Evolutionary conservation across 2,888 invertebrate species (phyloP), one percentile per base, ranked within the genome.

Genomic region (Parnassius mnemosyne): DNA sequence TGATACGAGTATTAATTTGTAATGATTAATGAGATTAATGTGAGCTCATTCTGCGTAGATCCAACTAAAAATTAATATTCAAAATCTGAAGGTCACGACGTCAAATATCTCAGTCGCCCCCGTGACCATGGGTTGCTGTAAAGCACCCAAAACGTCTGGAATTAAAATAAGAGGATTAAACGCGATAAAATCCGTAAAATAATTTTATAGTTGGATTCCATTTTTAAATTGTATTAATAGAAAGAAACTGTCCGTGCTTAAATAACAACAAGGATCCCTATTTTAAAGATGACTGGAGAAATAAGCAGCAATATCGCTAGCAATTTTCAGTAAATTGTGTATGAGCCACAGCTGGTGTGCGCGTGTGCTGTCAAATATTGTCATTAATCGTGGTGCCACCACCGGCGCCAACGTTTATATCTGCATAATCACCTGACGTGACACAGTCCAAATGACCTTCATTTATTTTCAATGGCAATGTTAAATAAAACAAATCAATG

Each of bases 331-430:
- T 66, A 60, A 57, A 58, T 64, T 49, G 60, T 57, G 52, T 44
- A 65, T 63, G 66, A 64, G 65, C 57, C 53, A 57, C 51, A 54
- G 62, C 64, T 53, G 46, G 49, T 55, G 53, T 20, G 63, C 68
- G 68, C 68, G 66, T 66, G 66, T 66, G 70, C 70, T 76, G 75
- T 72, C 76, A 74, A 67, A 70, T 66, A 60, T 66, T 69, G 70
- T 70, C 69, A 80, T 75, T 75, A 76, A 79, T 78, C 73, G 69
- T 68, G 68, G 71, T 68, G 69, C 71, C 65, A 68, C 66, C 69
- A 70, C 68, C 61, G 75, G 69, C 78, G 77, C 75, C 74, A 75
- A 75, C 66, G 70, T 73, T 77, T 80, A 80, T 73, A 77, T 80
- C 72, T 69, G 75, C 71, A 78, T 69, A 78, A 73, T 72, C 74